Evolutionary conservation across 2,797 vertebrate genomes (phyloP).

Genomic region (Acridotheres tristis): DNA sequence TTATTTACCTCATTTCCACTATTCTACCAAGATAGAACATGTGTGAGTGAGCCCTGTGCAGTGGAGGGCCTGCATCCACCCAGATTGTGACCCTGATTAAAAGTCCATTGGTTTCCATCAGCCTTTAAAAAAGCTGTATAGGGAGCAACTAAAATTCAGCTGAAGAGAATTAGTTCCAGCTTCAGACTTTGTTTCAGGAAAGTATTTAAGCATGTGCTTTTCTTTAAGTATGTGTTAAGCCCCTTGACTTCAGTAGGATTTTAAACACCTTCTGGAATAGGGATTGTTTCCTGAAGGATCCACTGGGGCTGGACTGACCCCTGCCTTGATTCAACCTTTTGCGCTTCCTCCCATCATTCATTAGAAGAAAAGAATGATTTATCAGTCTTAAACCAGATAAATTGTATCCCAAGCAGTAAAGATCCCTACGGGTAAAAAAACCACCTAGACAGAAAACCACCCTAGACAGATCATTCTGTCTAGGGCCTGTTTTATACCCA

Average conservation of each 20-base stretch:
- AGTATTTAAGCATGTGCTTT: conserved; percentile 47
- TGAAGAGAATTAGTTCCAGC: conserved; percentile 45
- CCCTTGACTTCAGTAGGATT: conserved; percentile 14
- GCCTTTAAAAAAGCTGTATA: not conserved
- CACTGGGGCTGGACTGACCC: not conserved
- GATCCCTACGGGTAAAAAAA: not conserved
- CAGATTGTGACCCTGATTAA: not conserved
- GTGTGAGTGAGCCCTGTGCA: not conserved
- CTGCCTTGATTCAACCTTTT: not conserved
- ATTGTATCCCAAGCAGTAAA: not conserved
- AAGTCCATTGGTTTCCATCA: not conserved
- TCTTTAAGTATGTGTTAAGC: conserved; percentile 41
- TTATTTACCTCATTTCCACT: not conserved
- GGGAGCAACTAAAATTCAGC: not conserved
- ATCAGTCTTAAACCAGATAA: not conserved
- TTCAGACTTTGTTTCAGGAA: conserved; percentile 17
- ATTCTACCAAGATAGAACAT: not conserved
- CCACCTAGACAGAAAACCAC: not conserved
- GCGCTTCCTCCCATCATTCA: not conserved
- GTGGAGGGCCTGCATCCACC: not conserved
- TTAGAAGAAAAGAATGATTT: not conserved
- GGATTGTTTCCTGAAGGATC: conserved; percentile 5
- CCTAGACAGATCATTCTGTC: not conserved
- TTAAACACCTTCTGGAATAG: conserved; percentile 4
- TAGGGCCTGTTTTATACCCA: not conserved